phyloP scores from a whole-genome alignment of 2,113 vertebrate species.

The Pelecanoides urinatrix region DNA sequence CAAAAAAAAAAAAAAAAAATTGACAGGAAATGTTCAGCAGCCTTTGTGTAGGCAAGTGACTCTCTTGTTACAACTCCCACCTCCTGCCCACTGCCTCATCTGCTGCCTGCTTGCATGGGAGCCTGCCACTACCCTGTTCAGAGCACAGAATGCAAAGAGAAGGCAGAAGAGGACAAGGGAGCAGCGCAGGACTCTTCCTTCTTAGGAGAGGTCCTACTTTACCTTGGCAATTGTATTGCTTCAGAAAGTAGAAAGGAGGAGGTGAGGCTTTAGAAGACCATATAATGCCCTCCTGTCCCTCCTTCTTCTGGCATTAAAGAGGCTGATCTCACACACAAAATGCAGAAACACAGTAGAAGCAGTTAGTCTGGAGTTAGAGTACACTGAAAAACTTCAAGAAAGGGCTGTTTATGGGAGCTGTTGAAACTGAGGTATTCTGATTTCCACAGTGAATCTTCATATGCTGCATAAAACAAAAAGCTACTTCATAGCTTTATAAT shows the following conservation, averaged over 20 bases:
- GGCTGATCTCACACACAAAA: not conserved
- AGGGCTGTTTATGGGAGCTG: not conserved
- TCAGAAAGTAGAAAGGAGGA: not conserved
- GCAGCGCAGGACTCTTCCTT: not conserved
- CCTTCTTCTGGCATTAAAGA: not conserved
- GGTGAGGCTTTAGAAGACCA: not conserved
- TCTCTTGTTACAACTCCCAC: not conserved
- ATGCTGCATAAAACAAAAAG: not conserved
- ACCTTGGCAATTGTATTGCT: not conserved
- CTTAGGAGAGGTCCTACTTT: not conserved
- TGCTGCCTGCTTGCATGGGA: not conserved
- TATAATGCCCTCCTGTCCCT: not conserved
- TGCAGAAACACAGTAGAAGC: not conserved
- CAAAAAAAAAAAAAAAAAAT: not conserved
- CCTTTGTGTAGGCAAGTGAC: not conserved
- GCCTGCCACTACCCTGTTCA: not conserved
- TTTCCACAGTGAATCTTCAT: not conserved
- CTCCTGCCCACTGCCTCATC: not conserved
- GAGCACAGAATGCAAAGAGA: not conserved
- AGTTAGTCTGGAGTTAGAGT: not conserved
- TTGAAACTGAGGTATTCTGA: not conserved
- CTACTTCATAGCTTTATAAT: not conserved
- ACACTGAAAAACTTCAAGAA: not conserved
- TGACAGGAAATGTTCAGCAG: not conserved
- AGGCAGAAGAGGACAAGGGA: not conserved